phyloP scores from a whole-genome alignment of 1,140 invertebrate species.

The Drosophila nannoptera region DNA sequence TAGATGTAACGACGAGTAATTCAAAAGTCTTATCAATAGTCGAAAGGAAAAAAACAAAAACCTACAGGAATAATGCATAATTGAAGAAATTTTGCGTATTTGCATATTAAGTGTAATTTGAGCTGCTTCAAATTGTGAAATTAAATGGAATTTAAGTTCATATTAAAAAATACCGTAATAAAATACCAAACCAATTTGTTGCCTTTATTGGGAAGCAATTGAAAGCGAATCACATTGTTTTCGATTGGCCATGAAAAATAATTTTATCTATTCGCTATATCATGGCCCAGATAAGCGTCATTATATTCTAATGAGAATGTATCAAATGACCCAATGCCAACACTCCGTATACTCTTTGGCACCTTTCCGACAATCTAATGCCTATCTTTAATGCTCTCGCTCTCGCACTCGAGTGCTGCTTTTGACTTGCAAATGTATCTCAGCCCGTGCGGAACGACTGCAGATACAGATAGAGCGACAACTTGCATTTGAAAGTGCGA shows the following conservation, averaged over 20 bases:
- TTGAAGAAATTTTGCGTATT: constrained; percentile 1
- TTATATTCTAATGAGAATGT: constrained; percentile 1
- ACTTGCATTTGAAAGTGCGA: constrained; percentile 44
- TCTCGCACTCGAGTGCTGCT: background rate
- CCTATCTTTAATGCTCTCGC: constrained; percentile 11
- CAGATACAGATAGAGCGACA: constrained; percentile 26
- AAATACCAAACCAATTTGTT: background rate
- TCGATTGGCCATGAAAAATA: background rate
- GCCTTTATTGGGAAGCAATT: background rate
- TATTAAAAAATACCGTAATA: constrained; percentile 23
- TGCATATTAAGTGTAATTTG: constrained; percentile 23
- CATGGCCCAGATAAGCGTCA: background rate
- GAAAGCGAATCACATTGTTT: background rate
- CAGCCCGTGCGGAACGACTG: constrained; percentile 20
- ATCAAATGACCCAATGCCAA: background rate
- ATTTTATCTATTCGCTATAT: background rate
- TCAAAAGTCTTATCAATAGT: constrained; percentile 23
- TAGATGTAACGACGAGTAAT: constrained; percentile 22
- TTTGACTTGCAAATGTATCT: constrained; percentile 37
- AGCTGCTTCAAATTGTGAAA: constrained; percentile 4
- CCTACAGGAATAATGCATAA: constrained; percentile 29
- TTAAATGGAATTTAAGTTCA: constrained; percentile 26
- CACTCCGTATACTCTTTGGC: background rate
- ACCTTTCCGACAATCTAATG: constrained; percentile 7
- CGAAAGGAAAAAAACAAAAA: constrained; percentile 17